Base-by-base conservation (phyloP, 1,140 invertebrate species). In the Drosophila novamexicana region DNA sequence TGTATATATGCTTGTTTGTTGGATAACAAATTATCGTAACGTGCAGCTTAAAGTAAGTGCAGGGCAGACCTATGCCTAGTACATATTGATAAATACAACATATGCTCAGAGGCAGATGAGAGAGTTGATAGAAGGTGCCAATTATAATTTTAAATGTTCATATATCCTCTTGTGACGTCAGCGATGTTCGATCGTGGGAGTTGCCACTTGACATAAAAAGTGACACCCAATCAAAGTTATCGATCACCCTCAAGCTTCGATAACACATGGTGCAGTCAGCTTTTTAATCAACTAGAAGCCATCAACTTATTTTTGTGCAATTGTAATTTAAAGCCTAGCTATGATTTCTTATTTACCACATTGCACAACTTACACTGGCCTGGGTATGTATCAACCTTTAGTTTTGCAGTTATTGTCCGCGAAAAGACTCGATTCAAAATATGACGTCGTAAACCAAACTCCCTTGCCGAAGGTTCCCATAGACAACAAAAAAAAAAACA, bases 381-480 rank as follows among this genome's bases (percentile, higher is more conserved):
- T 52, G 50, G 56, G 18, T 52, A 74, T 77, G 63, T 45, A 74
- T 64, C 58, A 74, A 39, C 52, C 57, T 74, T 69, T 47, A 73
- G 62, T 53, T 34, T 54, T 54, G 53, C 40, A 61, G 16, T 66
- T 58, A 72, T 40, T 68, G 61, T 54, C 42, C 70, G 64, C 34
- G 40, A 77, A 71, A 62, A 72, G 65, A 71, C 7, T 75, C 53
- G 67, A 50, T 62, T 44, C 64, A 57, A 57, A 66, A 52, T 67
- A 44, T 75, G 62, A 70, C 75, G 79, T 58, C 74, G 66, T 67
- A 70, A 88, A 79, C 74, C 53, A 68, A 89, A 89, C 83, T 77
- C 63, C 64, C 63, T 34, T 72, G 67, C 53, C 53, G 80, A 88
- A 88, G 83, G 84, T 86, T 86, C 83, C 74, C 74, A 79, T 79